These are phyloP conservation scores for Synergus laeviventris DNA, from an alignment of 2,888 invertebrate species.

Conservation along the genomic window DNA sequence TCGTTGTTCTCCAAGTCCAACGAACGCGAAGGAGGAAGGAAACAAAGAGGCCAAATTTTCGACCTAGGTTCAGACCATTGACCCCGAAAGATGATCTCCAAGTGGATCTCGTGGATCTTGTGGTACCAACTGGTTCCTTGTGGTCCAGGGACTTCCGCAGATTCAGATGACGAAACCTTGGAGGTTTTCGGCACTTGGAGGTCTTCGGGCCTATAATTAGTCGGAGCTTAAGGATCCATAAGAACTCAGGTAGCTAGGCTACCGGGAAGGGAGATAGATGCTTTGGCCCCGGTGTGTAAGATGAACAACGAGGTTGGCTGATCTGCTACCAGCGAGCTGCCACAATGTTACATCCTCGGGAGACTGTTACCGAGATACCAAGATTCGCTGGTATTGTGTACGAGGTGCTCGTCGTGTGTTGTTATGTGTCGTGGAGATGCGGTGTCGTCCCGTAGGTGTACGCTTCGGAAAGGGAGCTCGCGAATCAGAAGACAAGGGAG, in stretches of 20 bases:
- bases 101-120: neutral
- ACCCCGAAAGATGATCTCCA: conserved; percentile 10
- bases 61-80: neutral
- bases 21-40: conserved; percentile 1
- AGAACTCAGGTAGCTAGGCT: conserved; percentile 39
- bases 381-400: conserved; percentile 8
- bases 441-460: conserved; percentile 12
- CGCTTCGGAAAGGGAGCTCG: conserved; percentile 39
- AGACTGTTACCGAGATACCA: conserved; percentile 59
- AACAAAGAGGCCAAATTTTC: conserved; percentile 2
- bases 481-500: neutral
- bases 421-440: neutral
- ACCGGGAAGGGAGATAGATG: conserved; percentile 30
- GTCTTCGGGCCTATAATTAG: conserved; percentile 34
- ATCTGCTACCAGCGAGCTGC: conserved; percentile 58
- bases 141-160: conserved; percentile 14
- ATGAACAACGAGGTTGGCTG: conserved; percentile 61
- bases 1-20: conserved; percentile 21
- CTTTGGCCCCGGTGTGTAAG: conserved; percentile 42
- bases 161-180: conserved; percentile 19
- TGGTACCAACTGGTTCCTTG: conserved; percentile 3
- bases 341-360: conserved; percentile 60
- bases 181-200: conserved; percentile 34
- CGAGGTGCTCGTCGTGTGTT: conserved; percentile 4
- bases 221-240: conserved; percentile 2